Evolutionary conservation across 37 sponge, comb jelly and placozoan species (phyloP).

Genomic region (Tethya wilhelma): DNA sequence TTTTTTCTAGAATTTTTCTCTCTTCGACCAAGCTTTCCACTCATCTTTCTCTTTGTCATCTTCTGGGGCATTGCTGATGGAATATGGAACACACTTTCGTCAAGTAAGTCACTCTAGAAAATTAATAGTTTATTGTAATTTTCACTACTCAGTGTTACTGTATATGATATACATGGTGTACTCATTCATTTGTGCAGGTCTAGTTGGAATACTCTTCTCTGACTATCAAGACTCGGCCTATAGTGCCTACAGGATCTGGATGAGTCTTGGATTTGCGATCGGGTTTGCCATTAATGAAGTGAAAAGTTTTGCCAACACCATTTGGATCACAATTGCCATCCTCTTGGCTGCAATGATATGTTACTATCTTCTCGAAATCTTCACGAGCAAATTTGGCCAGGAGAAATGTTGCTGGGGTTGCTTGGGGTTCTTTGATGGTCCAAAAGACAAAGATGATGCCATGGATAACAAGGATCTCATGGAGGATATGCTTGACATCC

Average conservation of each 20-base stretch:
- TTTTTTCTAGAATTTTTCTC: constrained; percentile 43
- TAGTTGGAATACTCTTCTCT: constrained; percentile 36
- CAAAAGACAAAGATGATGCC: too few species aligned
- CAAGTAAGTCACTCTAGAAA: too few species aligned
- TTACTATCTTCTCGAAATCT: not conserved
- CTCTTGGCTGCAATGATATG: not conserved
- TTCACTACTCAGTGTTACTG: too few species aligned
- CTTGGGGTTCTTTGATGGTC: too few species aligned
- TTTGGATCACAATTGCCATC: not conserved
- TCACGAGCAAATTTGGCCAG: too few species aligned
- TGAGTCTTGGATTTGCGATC: not conserved
- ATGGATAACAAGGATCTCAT: too few species aligned
- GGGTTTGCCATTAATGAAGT: constrained; percentile 5
- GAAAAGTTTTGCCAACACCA: not conserved
- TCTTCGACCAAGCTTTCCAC: constrained; percentile 27
- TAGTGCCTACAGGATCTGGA: constrained; percentile 30
- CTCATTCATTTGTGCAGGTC: constrained; percentile 22
- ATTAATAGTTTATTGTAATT: too few species aligned
- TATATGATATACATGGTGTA: too few species aligned
- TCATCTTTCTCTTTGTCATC: constrained; percentile 30
- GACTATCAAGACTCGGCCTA: constrained; percentile 14
- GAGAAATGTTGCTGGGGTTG: too few species aligned
- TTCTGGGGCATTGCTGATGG: too few species aligned
- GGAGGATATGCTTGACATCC: too few species aligned
- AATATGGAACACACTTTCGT: too few species aligned